A percentile compares a stretch with the other conserved stretches of the same genome.
These are phyloP conservation scores for Tetraodon nigroviridis DNA, from an alignment of 2,113 vertebrate species.

Conservation along the genomic window DNA sequence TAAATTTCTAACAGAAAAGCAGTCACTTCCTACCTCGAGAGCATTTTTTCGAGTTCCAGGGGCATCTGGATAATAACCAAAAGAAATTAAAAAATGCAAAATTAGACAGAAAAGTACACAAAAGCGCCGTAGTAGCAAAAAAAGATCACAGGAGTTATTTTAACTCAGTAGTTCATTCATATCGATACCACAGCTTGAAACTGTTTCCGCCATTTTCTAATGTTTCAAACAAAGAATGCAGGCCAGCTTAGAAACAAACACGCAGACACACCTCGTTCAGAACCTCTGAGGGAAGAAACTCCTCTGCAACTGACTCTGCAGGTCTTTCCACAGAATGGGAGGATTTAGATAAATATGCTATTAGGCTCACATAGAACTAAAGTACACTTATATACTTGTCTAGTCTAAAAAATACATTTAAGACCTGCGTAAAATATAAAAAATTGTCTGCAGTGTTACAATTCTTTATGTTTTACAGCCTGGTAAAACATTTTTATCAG, in stretches of 20 bases:
- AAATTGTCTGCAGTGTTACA: too few relatives aligned
- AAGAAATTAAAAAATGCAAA: conserved; percentile 10
- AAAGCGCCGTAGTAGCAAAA: too few relatives aligned
- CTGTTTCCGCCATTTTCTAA: conserved; percentile 11
- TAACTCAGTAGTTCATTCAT: conserved; percentile 15
- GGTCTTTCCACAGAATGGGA: conserved; percentile 45
- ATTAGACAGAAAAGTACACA: neutral
- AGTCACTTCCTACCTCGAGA: conserved; percentile 58
- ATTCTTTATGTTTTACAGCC: too few relatives aligned
- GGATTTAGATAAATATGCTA: conserved; percentile 46
- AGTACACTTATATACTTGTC: neutral
- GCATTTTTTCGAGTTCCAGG: conserved; percentile 57
- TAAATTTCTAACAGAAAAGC: neutral
- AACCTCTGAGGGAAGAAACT: conserved; percentile 56
- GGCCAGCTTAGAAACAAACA: conserved; percentile 35
- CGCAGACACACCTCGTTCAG: conserved; percentile 44
- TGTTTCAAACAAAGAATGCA: conserved; percentile 8
- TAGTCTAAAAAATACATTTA: neutral
- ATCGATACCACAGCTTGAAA: conserved; percentile 10
- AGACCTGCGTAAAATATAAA: neutral
- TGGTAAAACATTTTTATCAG: too few relatives aligned
- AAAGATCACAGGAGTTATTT: neutral
- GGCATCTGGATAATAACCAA: conserved; percentile 44
- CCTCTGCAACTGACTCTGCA: conserved; percentile 53
- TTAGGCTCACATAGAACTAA: conserved; percentile 1